Percentiles rank a stretch among this genome's conserved stretches.
phyloP scores from a whole-genome alignment of 2,113 vertebrate genomes.

The Syngnathus floridae region DNA sequence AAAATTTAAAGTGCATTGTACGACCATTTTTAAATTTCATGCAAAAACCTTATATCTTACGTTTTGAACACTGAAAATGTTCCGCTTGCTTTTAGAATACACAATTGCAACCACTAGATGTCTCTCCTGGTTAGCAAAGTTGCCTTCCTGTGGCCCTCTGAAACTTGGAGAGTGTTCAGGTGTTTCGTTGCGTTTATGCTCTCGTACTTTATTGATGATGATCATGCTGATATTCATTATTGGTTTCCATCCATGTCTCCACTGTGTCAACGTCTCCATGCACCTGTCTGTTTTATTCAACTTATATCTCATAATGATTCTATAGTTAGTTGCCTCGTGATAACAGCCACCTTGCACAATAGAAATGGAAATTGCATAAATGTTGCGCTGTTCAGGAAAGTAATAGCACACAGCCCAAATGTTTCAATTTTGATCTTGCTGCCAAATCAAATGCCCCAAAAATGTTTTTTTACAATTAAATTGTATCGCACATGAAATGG shows the following conservation, averaged over 20 bases:
- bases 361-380: not conserved
- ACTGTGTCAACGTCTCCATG: too few species aligned
- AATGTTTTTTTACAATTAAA: not conserved
- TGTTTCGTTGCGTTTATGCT: not conserved
- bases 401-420: too few species aligned
- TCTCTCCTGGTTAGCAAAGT: constrained; percentile 39
- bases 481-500: not conserved
- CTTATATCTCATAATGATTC: too few species aligned
- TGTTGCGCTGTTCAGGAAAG: not conserved
- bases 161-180: constrained; percentile 40
- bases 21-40: not conserved
- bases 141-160: constrained; percentile 28
- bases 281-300: too few species aligned
- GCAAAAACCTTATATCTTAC: not conserved
- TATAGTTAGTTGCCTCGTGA: not conserved
- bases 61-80: not conserved
- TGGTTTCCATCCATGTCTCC: not conserved
- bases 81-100: constrained; percentile 28
- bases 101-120: constrained; percentile 37
- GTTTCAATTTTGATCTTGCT: too few species aligned
- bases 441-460: too few species aligned
- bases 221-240: not conserved
- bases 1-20: not conserved
- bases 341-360: not conserved
- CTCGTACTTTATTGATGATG: not conserved